These are phyloP conservation scores for Orthonyx spaldingii DNA, from an alignment of 2,113 vertebrate genomes.

Conservation along the genomic window DNA sequence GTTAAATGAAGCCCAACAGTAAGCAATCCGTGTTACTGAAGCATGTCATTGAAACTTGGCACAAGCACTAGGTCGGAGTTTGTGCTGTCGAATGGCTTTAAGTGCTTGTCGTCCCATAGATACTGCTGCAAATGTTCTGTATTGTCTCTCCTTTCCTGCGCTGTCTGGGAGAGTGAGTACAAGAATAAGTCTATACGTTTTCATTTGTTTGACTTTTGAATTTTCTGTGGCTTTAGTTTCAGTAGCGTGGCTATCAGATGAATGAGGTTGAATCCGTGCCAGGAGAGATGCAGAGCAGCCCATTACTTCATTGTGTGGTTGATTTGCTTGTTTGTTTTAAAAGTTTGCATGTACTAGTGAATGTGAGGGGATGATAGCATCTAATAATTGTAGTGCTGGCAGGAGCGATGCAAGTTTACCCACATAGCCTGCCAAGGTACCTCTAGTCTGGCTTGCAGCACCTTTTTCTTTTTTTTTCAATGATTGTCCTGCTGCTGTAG, in stretches of 20 bases:
- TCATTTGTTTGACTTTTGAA: slow-evolving; percentile 31
- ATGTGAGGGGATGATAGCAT: slow-evolving; percentile 48
- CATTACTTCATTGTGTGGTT: slow-evolving; percentile 60
- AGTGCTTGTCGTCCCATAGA: slow-evolving; percentile 54
- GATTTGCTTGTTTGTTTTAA: slow-evolving; percentile 64
- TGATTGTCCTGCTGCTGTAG: not conserved
- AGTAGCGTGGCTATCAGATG: slow-evolving; percentile 43
- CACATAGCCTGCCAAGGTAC: slow-evolving; percentile 31
- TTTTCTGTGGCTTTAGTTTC: slow-evolving; percentile 44
- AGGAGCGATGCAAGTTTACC: not conserved
- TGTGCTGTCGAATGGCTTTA: slow-evolving; percentile 46
- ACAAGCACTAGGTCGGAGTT: not conserved
- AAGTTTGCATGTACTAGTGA: slow-evolving; percentile 54
- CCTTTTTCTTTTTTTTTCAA: not conserved
- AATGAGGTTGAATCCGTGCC: slow-evolving; percentile 15
- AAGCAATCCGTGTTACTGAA: slow-evolving; percentile 33
- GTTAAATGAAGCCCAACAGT: slow-evolving; percentile 50
- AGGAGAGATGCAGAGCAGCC: slow-evolving; percentile 38
- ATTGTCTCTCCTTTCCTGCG: slow-evolving; percentile 37
- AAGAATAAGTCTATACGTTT: not conserved
- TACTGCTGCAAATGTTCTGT: slow-evolving; percentile 39
- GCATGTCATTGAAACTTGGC: slow-evolving; percentile 34
- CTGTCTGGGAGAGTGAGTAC: slow-evolving; percentile 60
- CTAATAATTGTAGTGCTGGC: slow-evolving; percentile 44
- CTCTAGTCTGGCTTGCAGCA: slow-evolving; percentile 20